These are phyloP conservation scores for Tethea ocularis DNA, from an alignment of 2,888 invertebrate genomes.

Conservation along the genomic window DNA sequence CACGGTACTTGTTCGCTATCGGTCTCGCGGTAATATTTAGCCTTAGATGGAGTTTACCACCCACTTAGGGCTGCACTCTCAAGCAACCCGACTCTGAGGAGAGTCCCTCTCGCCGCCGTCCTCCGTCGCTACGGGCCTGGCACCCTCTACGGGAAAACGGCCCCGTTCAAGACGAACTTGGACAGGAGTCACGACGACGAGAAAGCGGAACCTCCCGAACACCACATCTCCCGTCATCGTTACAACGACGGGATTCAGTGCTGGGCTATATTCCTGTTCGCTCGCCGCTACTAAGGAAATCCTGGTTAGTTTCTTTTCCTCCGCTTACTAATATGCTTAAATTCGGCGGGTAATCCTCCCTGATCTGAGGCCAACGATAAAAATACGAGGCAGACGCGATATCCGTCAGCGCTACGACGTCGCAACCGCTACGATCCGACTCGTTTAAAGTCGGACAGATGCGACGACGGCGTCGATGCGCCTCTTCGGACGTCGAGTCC, in stretches of 20 bases:
- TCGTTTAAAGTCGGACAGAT: too few relatives aligned
- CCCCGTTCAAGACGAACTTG: conserved; percentile 69
- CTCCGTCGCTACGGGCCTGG: too few relatives aligned
- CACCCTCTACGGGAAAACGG: too few relatives aligned
- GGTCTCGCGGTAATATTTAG: too few relatives aligned
- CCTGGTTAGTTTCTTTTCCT: conserved; percentile 86
- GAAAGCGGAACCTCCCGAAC: conserved; percentile 73
- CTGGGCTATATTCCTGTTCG: conserved; percentile 76
- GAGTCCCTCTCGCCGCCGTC: too few relatives aligned
- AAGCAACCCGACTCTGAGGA: too few relatives aligned
- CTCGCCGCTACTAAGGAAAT: conserved; percentile 63
- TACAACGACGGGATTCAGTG: conserved; percentile 75
- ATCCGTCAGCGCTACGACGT: conserved; percentile 28
- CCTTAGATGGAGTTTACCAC: too few relatives aligned
- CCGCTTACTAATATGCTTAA: conserved; percentile 88
- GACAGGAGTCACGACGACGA: conserved; percentile 51
- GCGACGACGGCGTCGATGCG: conserved; percentile 31
- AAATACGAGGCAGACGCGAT: too few relatives aligned
- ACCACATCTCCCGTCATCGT: conserved; percentile 77
- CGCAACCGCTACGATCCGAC: conserved; percentile 45
- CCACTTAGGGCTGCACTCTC: too few relatives aligned
- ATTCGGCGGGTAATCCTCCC: conserved; percentile 76
- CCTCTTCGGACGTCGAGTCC: conserved; percentile 32
- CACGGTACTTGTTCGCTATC: too few relatives aligned
- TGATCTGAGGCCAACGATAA: too few relatives aligned